Percentiles rank a stretch among this genome's conserved stretches.
These are phyloP conservation scores for Campoplex nolae DNA, from an alignment of 2,888 invertebrate species.

Conservation along the genomic window DNA sequence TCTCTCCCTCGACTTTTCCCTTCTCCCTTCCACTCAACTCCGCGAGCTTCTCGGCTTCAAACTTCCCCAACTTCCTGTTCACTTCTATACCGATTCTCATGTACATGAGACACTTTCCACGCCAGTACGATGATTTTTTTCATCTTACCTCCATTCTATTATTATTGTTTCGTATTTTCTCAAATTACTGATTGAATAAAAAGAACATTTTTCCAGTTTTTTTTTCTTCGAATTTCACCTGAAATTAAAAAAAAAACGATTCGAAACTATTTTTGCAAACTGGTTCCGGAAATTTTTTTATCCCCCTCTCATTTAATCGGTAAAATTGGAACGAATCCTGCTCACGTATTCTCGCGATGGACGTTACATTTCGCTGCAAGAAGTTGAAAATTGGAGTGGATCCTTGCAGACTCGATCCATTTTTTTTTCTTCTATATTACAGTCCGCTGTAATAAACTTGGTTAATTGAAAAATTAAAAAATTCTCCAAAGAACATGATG, in stretches of 20 bases:
- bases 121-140: constrained; percentile 57
- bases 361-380: too few species aligned
- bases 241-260: too few species aligned
- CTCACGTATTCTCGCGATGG: too few species aligned
- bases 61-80: constrained; percentile 65
- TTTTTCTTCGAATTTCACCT: too few species aligned
- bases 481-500: background rate
- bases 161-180: background rate
- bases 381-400: background rate
- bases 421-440: background rate
- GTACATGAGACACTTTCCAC: constrained; percentile 65
- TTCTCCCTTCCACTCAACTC: constrained; percentile 73
- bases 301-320: too few species aligned
- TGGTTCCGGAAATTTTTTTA: too few species aligned
- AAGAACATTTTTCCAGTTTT: background rate
- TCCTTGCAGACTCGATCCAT: background rate
- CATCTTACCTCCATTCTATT: background rate
- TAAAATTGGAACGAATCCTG: too few species aligned
- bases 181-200: background rate
- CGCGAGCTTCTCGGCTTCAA: constrained; percentile 60
- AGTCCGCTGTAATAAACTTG: background rate
- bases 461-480: background rate
- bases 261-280: too few species aligned
- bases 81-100: constrained; percentile 50
- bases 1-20: constrained; percentile 78